Conservation (phyloP, 2,113 vertebrate species). For the Butorides virescens region DNA sequence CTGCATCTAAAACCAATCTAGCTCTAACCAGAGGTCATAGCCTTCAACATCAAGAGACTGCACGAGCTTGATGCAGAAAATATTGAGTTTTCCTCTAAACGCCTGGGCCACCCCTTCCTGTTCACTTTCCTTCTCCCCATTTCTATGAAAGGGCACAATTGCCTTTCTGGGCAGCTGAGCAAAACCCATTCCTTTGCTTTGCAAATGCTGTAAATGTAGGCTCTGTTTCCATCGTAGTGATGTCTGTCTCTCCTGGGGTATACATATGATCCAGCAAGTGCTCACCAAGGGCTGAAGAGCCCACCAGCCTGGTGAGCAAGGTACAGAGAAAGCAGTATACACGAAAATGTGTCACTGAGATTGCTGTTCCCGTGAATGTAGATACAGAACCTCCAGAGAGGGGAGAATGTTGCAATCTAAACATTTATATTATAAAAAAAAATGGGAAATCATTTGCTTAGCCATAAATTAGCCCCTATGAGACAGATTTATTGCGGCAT, state of each 20-base stretch:
- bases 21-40: not conserved
- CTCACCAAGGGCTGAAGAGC: not conserved
- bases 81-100: not conserved
- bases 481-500: conserved; percentile 68
- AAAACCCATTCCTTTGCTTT: not conserved
- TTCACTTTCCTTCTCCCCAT: not conserved
- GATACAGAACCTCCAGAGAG: conserved; percentile 52
- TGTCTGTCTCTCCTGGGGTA: not conserved
- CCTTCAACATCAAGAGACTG: not conserved
- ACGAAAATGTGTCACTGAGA: conserved; percentile 17
- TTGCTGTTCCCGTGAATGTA: conserved; percentile 23
- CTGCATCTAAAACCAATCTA: not conserved
- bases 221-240: not conserved
- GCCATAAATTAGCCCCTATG: conserved; percentile 63
- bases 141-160: not conserved
- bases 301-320: not conserved
- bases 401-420: conserved; percentile 69
- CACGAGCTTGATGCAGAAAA: not conserved
- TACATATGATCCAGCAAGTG: not conserved
- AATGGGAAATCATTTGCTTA: conserved; percentile 71
- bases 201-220: not conserved
- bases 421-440: conserved; percentile 73
- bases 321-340: conserved; percentile 42
- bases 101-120: not conserved
- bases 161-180: not conserved